phyloP scores from a whole-genome alignment of 1,140 invertebrate species.

The Drosophila prosaltans region DNA sequence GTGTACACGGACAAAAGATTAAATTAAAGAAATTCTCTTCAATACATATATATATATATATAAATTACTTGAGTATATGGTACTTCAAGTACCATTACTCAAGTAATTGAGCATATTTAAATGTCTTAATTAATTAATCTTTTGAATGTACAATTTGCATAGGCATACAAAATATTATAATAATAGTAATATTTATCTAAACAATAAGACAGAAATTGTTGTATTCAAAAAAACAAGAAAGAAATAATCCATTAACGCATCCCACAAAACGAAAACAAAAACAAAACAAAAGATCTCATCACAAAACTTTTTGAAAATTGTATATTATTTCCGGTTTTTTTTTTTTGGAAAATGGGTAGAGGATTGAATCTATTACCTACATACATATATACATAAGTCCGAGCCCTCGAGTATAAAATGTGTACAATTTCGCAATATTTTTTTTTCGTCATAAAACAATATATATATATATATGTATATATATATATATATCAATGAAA shows the following conservation, averaged over 20 bases:
- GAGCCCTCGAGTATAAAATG: not conserved
- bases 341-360: not conserved
- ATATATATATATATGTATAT: slow-evolving; percentile 36
- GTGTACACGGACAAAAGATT: slow-evolving; percentile 9
- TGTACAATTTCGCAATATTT: slow-evolving; percentile 5
- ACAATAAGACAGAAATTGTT: not conserved
- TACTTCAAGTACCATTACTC: not conserved
- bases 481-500: slow-evolving; percentile 34
- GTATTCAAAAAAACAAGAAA: not conserved
- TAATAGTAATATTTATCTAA: not conserved
- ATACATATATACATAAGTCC: not conserved
- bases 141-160: not conserved
- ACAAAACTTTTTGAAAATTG: not conserved
- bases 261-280: not conserved
- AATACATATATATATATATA: too few relatives aligned
- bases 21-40: too few relatives aligned
- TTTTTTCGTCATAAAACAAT: not conserved
- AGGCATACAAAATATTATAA: not conserved
- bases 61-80: not conserved
- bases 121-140: not conserved
- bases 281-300: not conserved
- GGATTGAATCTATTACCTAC: too few relatives aligned
- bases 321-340: not conserved
- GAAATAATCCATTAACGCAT: not conserved
- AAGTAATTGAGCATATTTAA: not conserved